Conservation (phyloP, 1,140 invertebrate species). For the Aricia agestis region DNA sequence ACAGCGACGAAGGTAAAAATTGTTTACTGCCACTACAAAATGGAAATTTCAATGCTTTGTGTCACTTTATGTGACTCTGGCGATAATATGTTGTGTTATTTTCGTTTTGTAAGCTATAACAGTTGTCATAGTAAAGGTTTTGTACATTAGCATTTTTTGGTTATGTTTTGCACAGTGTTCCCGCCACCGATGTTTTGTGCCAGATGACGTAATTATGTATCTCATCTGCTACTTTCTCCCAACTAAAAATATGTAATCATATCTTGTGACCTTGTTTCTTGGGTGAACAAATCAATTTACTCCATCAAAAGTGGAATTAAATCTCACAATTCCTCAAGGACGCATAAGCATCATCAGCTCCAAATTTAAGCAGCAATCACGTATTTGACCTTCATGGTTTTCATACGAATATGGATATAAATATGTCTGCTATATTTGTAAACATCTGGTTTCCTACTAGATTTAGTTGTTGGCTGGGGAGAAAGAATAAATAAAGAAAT, state of each 20-base stretch:
- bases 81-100: slow-evolving; percentile 18
- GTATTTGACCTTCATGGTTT: no score
- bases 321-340: no score
- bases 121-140: neutral
- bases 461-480: no score
- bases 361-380: no score
- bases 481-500: neutral
- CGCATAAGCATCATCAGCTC: no score
- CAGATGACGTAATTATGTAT: slow-evolving; percentile 52
- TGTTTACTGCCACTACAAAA: slow-evolving; percentile 54
- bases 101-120: neutral
- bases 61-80: slow-evolving; percentile 36
- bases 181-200: neutral
- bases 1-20: slow-evolving; percentile 71
- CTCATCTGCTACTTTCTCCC: slow-evolving; percentile 17
- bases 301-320: no score
- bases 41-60: slow-evolving; percentile 48
- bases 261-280: neutral
- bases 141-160: neutral
- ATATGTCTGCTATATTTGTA: no score
- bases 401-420: no score
- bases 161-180: neutral
- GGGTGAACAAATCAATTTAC: neutral
- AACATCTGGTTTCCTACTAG: no score
- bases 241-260: neutral